A percentile compares a stretch with the other conserved stretches of the same genome.
Conservation (phyloP, 2,797 vertebrate genomes). For the Hippopotamyrus pictus region DNA sequence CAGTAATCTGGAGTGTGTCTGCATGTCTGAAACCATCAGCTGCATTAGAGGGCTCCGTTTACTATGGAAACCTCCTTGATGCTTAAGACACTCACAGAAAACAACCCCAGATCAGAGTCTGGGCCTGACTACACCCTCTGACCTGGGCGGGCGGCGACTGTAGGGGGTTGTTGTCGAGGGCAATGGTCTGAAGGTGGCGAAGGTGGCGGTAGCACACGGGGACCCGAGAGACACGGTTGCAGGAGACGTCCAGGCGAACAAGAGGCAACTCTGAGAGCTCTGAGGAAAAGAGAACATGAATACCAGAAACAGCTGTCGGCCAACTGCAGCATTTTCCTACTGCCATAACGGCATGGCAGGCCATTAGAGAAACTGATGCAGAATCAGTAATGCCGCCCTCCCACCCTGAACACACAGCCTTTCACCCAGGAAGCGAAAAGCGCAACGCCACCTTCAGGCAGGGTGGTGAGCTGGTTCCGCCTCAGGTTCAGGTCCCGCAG, state of each 20-base stretch:
- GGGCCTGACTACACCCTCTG: constrained; percentile 8
- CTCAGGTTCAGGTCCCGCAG: constrained; percentile 81
- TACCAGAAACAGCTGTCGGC: not conserved
- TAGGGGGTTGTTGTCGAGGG: constrained; percentile 82
- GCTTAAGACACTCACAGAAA: not conserved
- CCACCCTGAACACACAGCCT: not conserved
- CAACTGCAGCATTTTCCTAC: not conserved
- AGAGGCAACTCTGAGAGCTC: constrained; percentile 81
- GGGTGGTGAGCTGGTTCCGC: constrained; percentile 70
- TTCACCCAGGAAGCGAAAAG: not conserved
- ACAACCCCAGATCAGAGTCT: not conserved
- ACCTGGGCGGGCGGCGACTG: constrained; percentile 80
- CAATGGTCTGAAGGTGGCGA: constrained; percentile 76
- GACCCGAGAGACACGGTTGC: constrained; percentile 76
- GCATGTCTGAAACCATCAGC: not conserved
- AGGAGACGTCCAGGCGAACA: constrained; percentile 82
- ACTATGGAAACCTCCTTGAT: not conserved
- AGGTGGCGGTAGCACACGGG: constrained; percentile 83
- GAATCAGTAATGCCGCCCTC: not conserved
- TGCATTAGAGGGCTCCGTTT: not conserved
- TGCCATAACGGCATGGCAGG: not conserved
- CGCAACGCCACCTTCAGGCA: constrained; percentile 72
- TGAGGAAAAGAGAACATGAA: constrained; percentile 32
- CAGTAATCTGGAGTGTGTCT: not conserved
- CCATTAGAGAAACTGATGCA: not conserved